Conservation (phyloP, 2,797 vertebrate genomes). For the Masticophis lateralis region DNA sequence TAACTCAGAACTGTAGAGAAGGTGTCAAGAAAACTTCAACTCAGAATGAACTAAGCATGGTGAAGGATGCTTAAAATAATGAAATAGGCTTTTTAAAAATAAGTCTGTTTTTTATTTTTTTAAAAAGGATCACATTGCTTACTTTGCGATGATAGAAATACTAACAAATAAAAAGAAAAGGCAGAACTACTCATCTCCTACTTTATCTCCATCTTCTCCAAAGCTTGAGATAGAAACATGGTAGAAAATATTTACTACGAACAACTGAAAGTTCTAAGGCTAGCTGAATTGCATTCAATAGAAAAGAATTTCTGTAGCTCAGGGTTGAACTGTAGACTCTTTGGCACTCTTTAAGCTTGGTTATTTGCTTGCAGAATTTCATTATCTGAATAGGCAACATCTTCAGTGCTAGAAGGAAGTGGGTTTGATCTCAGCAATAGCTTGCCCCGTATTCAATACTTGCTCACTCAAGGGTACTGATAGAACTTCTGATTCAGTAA, state of each 20-base stretch:
- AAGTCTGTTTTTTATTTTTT: not conserved
- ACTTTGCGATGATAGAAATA: not conserved
- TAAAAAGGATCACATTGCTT: not conserved
- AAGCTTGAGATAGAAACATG: not conserved
- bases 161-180: not conserved
- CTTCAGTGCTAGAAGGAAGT: not conserved
- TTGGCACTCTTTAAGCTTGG: not conserved
- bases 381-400: not conserved
- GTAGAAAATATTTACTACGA: not conserved
- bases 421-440: not conserved
- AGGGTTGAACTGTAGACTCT: not conserved
- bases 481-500: not conserved
- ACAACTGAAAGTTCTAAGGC: not conserved
- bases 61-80: not conserved
- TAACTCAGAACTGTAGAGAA: not conserved
- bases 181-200: not conserved
- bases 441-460: not conserved
- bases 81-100: not conserved
- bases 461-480: not conserved
- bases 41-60: not conserved
- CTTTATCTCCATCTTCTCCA: not conserved
- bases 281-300: not conserved
- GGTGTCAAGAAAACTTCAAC: not conserved
- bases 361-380: not conserved
- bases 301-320: not conserved